Conservation (phyloP, 2,113 vertebrate species). For the Hippocampus zosterae region DNA sequence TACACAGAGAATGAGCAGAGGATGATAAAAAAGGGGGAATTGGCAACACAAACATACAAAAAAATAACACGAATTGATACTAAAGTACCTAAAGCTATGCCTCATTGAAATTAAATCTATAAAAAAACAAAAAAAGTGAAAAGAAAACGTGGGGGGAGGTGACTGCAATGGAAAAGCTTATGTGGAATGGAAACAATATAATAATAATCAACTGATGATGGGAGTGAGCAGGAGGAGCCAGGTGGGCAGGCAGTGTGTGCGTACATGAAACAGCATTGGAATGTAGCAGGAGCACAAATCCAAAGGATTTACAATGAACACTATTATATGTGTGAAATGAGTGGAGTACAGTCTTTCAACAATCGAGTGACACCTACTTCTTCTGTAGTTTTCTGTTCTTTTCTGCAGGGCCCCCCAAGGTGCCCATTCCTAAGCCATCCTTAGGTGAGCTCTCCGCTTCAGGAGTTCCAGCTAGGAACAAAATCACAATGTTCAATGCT, state of each 20-base stretch:
- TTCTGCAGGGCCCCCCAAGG: slow-evolving; percentile 86
- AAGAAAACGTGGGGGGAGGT: slow-evolving; percentile 11
- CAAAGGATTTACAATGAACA: slow-evolving; percentile 1
- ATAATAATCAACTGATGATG: slow-evolving; percentile 10
- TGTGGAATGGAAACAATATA: slow-evolving; percentile 10
- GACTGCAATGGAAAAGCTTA: slow-evolving; percentile 10
- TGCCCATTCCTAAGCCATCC: slow-evolving; percentile 82
- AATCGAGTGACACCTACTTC: slow-evolving; percentile 77
- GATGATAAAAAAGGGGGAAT: slow-evolving; percentile 56
- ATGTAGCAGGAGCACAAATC: slow-evolving; percentile 1
- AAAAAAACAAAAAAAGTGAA: slow-evolving; percentile 25
- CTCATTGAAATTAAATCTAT: slow-evolving; percentile 25
- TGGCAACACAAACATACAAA: slow-evolving; percentile 49
- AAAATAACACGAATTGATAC: slow-evolving; percentile 45
- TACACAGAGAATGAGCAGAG: slow-evolving; percentile 73
- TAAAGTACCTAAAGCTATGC: background rate
- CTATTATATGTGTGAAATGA: background rate
- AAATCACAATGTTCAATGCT: background rate
- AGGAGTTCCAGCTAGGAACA: slow-evolving; percentile 71
- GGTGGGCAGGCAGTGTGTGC: slow-evolving; percentile 15
- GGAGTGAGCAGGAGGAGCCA: slow-evolving; percentile 24
- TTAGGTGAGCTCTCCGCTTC: slow-evolving; percentile 82
- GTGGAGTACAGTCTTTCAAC: background rate
- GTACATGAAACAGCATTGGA: slow-evolving; percentile 5
- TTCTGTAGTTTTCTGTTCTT: slow-evolving; percentile 96